Conservation (phyloP, 2,113 vertebrate genomes). For the Ictalurus furcatus region DNA sequence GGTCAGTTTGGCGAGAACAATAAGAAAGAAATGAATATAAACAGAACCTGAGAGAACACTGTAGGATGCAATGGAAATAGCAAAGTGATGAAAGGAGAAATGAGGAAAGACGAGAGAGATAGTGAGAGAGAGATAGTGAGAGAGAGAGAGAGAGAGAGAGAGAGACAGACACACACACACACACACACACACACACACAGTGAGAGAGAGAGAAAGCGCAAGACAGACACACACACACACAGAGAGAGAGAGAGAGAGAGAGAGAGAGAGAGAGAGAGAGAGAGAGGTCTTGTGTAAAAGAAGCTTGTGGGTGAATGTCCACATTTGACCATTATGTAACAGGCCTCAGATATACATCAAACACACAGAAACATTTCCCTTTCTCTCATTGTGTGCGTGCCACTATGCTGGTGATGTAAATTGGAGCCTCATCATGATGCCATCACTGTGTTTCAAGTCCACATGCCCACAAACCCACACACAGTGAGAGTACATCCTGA, state of each 20-base stretch:
- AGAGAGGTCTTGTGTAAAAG: background rate
- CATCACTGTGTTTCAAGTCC: slow-evolving; percentile 21
- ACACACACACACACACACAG: background rate
- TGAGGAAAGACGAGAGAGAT: background rate
- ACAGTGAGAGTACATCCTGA: slow-evolving; percentile 41
- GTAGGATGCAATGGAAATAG: background rate
- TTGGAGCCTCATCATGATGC: slow-evolving; percentile 46
- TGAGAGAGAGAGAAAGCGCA: background rate
- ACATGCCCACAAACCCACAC: slow-evolving; percentile 33
- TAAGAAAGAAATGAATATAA: slow-evolving; percentile 8
- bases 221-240: no score
- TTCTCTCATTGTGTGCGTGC: slow-evolving; percentile 41
- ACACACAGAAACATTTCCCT: slow-evolving; percentile 40
- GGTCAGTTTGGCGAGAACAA: background rate
- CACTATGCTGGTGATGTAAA: slow-evolving; percentile 56
- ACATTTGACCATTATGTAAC: slow-evolving; percentile 67
- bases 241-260: background rate
- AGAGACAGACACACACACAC: no score
- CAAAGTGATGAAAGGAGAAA: slow-evolving; percentile 21
- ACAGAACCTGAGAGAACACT: background rate
- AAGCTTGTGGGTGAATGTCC: slow-evolving; percentile 19
- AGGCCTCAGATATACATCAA: slow-evolving; percentile 58
- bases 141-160: background rate
- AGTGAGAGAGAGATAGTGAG: background rate
- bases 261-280: background rate